phyloP scores from a whole-genome alignment of 2,797 vertebrate species.

The Sternotherus odoratus region DNA sequence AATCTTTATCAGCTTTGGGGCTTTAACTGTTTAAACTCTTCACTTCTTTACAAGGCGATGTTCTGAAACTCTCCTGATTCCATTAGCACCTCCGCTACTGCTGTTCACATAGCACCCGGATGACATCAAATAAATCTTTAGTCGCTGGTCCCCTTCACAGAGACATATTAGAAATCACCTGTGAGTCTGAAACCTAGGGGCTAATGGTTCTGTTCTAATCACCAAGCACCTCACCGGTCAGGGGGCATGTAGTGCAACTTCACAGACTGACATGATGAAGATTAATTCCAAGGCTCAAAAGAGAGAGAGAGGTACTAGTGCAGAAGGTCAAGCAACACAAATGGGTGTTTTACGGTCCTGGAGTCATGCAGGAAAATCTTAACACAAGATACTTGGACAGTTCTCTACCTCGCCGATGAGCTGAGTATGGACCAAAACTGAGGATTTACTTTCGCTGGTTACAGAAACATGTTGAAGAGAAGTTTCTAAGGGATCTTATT shows the following conservation, averaged over 20 bases:
- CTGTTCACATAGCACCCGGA: not conserved
- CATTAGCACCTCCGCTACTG: not conserved
- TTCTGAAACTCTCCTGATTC: not conserved
- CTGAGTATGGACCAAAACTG: not conserved
- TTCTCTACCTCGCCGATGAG: constrained; percentile 12
- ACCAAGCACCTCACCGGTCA: not conserved
- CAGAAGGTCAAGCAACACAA: constrained; percentile 54
- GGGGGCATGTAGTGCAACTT: not conserved
- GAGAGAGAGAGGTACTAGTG: constrained; percentile 18
- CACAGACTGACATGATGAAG: not conserved
- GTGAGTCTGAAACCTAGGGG: not conserved
- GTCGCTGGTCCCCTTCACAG: not conserved
- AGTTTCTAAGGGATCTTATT: not conserved
- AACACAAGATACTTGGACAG: not conserved
- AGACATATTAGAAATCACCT: not conserved
- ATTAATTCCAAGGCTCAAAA: constrained; percentile 28
- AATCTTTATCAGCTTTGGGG: not conserved
- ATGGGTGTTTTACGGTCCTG: not conserved
- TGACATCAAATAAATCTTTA: not conserved
- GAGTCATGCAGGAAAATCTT: constrained; percentile 20
- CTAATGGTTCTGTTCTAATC: not conserved
- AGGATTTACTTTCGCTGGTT: not conserved
- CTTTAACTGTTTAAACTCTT: not conserved
- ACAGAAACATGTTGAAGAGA: not conserved
- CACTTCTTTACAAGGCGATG: not conserved